phyloP scores from a whole-genome alignment of 53 echinoderm and acorn worm species.

The Zoroaster sp. region DNA sequence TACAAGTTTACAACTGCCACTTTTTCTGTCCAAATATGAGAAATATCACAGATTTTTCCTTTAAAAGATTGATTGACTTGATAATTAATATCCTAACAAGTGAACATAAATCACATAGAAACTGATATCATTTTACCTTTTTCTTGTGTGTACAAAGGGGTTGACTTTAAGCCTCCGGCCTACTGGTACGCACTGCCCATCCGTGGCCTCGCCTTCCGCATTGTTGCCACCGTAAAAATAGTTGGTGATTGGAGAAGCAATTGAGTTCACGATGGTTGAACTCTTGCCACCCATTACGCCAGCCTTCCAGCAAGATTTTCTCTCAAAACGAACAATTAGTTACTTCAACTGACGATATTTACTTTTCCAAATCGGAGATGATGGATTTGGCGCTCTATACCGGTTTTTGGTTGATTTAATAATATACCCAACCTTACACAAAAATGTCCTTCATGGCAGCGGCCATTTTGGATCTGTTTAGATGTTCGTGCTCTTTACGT shows the following conservation, averaged over 20 bases:
- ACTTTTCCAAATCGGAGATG: not conserved
- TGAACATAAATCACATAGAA: too few species aligned
- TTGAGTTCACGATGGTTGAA: conserved; percentile 50
- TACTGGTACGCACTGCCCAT: conserved; percentile 9
- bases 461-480: conserved; percentile 41
- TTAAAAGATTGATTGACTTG: too few species aligned
- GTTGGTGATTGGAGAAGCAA: conserved; percentile 53
- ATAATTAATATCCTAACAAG: too few species aligned
- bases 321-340: not conserved
- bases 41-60: too few species aligned
- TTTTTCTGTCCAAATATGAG: too few species aligned
- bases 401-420: not conserved
- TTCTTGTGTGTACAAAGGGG: conserved; percentile 56
- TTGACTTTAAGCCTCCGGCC: conserved; percentile 39
- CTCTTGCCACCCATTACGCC: conserved; percentile 51
- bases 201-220: not conserved
- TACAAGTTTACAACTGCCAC: too few species aligned
- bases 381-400: not conserved
- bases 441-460: not conserved
- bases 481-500: conserved; percentile 1
- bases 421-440: not conserved
- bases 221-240: conserved; percentile 55
- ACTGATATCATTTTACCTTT: too few species aligned
- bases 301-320: not conserved
- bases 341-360: not conserved